phyloP scores from a whole-genome alignment of 1,140 invertebrate species.

The Neodiprion pinetum region DNA sequence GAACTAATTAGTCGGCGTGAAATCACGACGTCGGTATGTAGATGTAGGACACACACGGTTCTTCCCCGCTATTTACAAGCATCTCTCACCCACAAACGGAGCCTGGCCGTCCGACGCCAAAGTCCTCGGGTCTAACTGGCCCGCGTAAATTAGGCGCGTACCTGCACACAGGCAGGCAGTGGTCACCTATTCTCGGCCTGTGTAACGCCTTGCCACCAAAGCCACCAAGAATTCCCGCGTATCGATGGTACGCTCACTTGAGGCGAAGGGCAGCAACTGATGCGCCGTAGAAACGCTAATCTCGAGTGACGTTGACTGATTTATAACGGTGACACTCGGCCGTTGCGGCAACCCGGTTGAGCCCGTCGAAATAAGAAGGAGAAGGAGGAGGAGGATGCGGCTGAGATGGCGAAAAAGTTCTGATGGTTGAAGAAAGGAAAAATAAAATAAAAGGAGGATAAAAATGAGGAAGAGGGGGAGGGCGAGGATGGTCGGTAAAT shows the following conservation, averaged over 20 bases:
- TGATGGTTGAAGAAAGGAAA: constrained; percentile 22
- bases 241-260: constrained; percentile 20
- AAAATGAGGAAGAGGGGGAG: constrained; percentile 30
- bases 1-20: constrained; percentile 44
- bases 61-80: constrained; percentile 37
- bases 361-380: no score
- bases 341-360: no score
- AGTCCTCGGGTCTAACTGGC: no score
- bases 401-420: constrained; percentile 3
- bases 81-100: no score
- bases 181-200: no score
- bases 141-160: no score
- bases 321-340: constrained; percentile 44
- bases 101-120: no score
- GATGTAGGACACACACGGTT: constrained; percentile 17
- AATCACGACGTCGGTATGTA: constrained; percentile 36
- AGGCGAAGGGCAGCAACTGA: constrained; percentile 15
- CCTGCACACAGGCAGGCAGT: no score
- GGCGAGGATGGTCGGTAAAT: constrained; percentile 48
- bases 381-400: neutral
- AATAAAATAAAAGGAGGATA: constrained; percentile 21
- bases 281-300: constrained; percentile 43
- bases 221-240: no score
- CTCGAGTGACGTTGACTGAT: constrained; percentile 52
- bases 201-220: no score